phyloP scores from a whole-genome alignment of 2,113 vertebrate species.

The Macrotis lagotis region DNA sequence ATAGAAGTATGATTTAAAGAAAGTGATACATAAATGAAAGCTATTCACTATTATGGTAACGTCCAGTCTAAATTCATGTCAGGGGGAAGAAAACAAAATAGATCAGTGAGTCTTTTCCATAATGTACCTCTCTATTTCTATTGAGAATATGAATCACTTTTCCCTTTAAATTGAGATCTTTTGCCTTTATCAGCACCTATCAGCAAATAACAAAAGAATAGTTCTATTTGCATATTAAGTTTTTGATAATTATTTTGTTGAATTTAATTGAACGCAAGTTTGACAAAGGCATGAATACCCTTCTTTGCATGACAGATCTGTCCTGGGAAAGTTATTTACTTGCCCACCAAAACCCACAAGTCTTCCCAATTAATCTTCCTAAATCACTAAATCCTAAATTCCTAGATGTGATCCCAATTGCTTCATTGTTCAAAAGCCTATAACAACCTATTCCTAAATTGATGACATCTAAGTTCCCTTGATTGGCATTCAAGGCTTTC shows the following conservation, averaged over 20 bases:
- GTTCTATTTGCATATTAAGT: background rate
- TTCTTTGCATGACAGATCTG: background rate
- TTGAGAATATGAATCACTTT: too few relatives aligned
- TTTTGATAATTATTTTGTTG: background rate
- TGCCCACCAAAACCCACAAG: background rate
- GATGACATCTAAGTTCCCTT: background rate
- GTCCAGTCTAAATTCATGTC: too few relatives aligned
- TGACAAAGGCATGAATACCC: background rate
- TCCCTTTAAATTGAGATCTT: too few relatives aligned
- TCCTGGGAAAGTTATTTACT: background rate
- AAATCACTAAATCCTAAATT: too few relatives aligned
- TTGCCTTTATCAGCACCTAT: too few relatives aligned
- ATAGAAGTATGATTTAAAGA: too few relatives aligned
- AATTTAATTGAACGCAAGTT: background rate
- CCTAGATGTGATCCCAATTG: background rate
- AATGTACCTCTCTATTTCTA: too few relatives aligned
- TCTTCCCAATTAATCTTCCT: background rate
- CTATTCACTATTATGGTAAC: too few relatives aligned
- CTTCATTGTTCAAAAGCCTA: background rate
- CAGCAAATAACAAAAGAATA: too few relatives aligned
- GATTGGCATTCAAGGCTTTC: background rate
- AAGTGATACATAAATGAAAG: too few relatives aligned
- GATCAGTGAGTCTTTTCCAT: too few relatives aligned
- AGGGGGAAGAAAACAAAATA: too few relatives aligned
- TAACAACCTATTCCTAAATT: background rate